Base-by-base conservation (phyloP, 2,888 invertebrate species). In the Synergus itoensis region DNA sequence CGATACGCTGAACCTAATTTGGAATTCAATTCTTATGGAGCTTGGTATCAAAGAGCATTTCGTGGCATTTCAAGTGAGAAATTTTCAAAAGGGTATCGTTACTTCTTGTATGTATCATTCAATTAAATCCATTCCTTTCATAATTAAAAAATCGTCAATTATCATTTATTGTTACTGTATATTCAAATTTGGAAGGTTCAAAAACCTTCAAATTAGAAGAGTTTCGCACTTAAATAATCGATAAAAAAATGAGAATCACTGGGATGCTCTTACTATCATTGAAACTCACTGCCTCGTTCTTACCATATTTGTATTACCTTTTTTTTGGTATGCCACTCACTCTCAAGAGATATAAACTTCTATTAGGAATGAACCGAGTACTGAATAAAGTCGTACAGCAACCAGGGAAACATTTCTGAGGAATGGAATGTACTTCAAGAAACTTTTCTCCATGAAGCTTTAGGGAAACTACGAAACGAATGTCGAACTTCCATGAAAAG, bases 391-490 rank as follows among this genome's bases (percentile, higher is more conserved):
- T 73, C 8, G 73, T 73, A 53, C 28, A 53, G 48, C n/a, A 53
- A 36, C 36, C 53, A 73, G 36, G 28, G 45, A 53, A 73, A 53
- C 53, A 48, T 73, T 73, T 73, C 73, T 53, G n/a, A 53, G 73
- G 36, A 73, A 73, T 73, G 73, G 53, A 73, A 53, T 73, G 48
- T 53, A 36, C 73, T 16, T 36, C 53, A 12, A 73, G 73, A 73
- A 73, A 73, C 73, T 73, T 73, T 53, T 73, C 73, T 73, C 48
- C 53, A 73, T 53, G 16, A 40, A 73, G 73, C 73, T 73, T 73
- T 73, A 73, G 36, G 53, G 48, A 48, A 73, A 73, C 73, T 36
- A 36, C 73, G 53, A 53, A 73, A 73, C 53, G 53, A 53, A 73
- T 73, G n/a, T 36, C 11, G 73, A 73, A 73, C n/a, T 73, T 73